Conservation (phyloP, 2,797 vertebrate species). For the Australoheros facetus region DNA sequence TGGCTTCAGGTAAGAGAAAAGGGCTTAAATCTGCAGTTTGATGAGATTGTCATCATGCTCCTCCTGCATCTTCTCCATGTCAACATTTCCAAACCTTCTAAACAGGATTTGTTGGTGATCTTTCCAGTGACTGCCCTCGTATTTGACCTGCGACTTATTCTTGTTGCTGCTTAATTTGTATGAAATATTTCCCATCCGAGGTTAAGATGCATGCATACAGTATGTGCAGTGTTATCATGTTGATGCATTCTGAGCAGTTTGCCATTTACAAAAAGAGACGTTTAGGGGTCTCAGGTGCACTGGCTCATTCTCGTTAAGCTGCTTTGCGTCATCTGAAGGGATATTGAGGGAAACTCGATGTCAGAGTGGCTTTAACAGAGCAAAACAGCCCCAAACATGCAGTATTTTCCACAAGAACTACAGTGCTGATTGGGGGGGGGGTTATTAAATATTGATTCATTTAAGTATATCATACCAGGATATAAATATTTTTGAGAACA, state of each 20-base stretch:
- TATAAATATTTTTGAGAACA: not conserved
- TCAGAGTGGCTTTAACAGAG: conserved; percentile 49
- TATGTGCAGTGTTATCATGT: conserved; percentile 26
- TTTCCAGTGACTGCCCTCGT: conserved; percentile 29
- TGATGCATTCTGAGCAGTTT: conserved; percentile 14
- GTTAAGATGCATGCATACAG: conserved; percentile 42
- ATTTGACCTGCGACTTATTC: conserved; percentile 32
- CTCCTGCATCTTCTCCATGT: conserved; percentile 21
- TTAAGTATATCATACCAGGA: not conserved
- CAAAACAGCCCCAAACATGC: not conserved
- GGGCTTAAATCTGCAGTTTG: conserved; percentile 22
- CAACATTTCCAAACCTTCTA: conserved; percentile 42
- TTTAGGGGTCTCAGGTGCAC: conserved; percentile 71
- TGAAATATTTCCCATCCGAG: conserved; percentile 54
- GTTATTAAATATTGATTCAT: not conserved
- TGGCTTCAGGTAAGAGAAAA: conserved; percentile 34
- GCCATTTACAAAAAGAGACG: conserved; percentile 18
- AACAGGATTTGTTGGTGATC: conserved; percentile 12
- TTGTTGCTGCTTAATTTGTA: conserved; percentile 27
- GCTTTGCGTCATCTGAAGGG: conserved; percentile 46
- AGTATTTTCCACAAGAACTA: not conserved
- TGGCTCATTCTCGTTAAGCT: conserved; percentile 50
- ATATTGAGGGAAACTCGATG: conserved; percentile 36
- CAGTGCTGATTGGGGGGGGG: not conserved
- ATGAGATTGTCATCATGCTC: conserved; percentile 27